Evolutionary conservation across 2,888 invertebrate species (phyloP), one percentile per base, ranked within the genome.

Genomic region (Acanthoscelides obtectus): DNA sequence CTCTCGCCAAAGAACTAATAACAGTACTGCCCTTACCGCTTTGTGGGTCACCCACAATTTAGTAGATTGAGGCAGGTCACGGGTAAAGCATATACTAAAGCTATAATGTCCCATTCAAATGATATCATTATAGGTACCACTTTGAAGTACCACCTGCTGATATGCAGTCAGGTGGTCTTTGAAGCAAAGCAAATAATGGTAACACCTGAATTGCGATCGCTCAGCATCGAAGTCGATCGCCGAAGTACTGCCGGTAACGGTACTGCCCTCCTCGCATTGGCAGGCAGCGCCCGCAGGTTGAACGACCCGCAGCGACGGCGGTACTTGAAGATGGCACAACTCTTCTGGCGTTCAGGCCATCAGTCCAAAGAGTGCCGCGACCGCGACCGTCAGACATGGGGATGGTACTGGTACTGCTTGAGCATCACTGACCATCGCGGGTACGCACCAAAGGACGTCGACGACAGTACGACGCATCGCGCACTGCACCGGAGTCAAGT

Each of bases 341-440:
- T 21, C 66, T 20, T 20, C 66, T 66, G 66, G 79, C 79, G 80
- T 76, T 74, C 72, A 73, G 72, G 70, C 69, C 74, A 78, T 78
- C 82, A 84, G 84, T 84, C 79, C 82, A 80, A 81, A 76, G 80
- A 80, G 77, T 80, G 80, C 83, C 79, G 78, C 81, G 82, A 79
- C 80, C 79, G 80, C 77, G 82, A 82, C 74, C 82, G 81, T 22
- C 78, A 76, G 79, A 78, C 80, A 80, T 80, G 83, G 81, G 80
- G 81, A 83, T 81, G 83, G 79, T 81, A 77, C 78, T n/a, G n/a
- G n/a, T n/a, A n/a, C n/a, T n/a, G n/a, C n/a, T 79, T 78, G 79
- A 74, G 75, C 45, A 45, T 12, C 45, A 45, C 17, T 45, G 45
- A 45, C 45, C 12, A 45, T 17, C 45, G 45, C 45, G 12, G 45